phyloP scores from a whole-genome alignment of 2,797 vertebrate species.

The Cossypha polioptera region DNA sequence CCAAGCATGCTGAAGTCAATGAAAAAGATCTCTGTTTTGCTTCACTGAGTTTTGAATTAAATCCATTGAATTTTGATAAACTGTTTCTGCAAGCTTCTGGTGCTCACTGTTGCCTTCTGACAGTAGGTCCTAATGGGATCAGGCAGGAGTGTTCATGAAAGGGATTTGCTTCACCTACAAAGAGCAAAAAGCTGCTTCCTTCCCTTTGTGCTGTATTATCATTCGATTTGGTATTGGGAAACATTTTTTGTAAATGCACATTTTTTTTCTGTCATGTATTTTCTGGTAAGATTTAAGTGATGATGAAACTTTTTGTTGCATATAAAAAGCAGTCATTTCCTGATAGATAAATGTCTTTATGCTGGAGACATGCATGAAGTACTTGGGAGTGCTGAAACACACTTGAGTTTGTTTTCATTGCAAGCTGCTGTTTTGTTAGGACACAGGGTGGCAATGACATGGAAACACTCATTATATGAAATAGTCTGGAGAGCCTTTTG shows the following conservation, averaged over 20 bases:
- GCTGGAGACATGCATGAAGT: not conserved
- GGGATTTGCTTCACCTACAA: not conserved
- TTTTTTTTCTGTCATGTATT: not conserved
- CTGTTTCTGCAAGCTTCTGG: not conserved
- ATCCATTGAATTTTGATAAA: constrained; percentile 1
- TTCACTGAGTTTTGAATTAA: constrained; percentile 22
- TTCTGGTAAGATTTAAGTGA: not conserved
- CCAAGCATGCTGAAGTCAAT: not conserved
- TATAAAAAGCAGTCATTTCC: not conserved
- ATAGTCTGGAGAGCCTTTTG: not conserved
- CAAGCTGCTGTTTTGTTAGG: not conserved
- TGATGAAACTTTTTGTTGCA: not conserved
- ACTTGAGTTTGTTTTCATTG: not conserved
- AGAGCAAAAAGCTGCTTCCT: not conserved
- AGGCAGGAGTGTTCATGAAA: not conserved
- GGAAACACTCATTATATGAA: not conserved
- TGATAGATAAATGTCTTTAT: not conserved
- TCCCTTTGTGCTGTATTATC: not conserved
- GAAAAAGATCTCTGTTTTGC: not conserved
- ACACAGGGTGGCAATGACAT: not conserved
- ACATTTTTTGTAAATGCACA: not conserved
- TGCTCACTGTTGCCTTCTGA: not conserved
- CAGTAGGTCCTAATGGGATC: not conserved
- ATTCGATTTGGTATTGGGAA: not conserved
- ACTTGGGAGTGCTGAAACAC: not conserved